These are phyloP conservation scores for Heliconius himera DNA, from an alignment of 1,140 invertebrate genomes.

Conservation along the genomic window DNA sequence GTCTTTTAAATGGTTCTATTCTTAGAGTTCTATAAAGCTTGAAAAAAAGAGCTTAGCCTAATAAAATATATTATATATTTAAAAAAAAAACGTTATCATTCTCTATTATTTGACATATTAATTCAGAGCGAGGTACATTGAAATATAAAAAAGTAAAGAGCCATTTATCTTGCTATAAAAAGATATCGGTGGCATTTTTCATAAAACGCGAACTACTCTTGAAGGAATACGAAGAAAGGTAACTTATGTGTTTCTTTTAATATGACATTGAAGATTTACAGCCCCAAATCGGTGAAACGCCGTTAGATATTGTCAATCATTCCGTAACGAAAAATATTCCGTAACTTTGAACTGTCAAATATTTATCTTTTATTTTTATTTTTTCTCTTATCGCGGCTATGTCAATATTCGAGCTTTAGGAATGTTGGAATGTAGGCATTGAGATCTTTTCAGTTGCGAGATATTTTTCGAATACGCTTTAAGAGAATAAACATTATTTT, in stretches of 20 bases:
- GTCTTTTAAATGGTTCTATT: slow-evolving; percentile 4
- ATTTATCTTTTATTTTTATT: slow-evolving; percentile 57
- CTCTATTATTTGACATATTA: slow-evolving; percentile 4
- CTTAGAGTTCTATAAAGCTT: neutral
- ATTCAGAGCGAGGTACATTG: neutral
- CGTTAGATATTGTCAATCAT: slow-evolving; percentile 59
- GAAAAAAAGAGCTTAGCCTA: neutral
- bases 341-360: slow-evolving; percentile 63
- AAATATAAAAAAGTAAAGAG: slow-evolving; percentile 13
- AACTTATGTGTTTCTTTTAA: slow-evolving; percentile 40
- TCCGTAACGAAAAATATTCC: slow-evolving; percentile 50
- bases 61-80: neutral
- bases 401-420: slow-evolving; percentile 57
- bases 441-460: slow-evolving; percentile 54
- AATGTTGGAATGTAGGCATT: slow-evolving; percentile 62
- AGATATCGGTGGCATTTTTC: slow-evolving; percentile 30
- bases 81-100: neutral
- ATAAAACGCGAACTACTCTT: slow-evolving; percentile 27
- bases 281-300: slow-evolving; percentile 45
- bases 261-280: slow-evolving; percentile 51
- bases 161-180: slow-evolving; percentile 11
- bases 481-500: slow-evolving; percentile 54
- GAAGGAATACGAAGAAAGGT: slow-evolving; percentile 23
- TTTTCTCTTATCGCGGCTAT: slow-evolving; percentile 55
- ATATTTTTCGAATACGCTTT: slow-evolving; percentile 58